Base-by-base conservation (phyloP, 2,113 vertebrate species). In the Isichthys henryi region DNA sequence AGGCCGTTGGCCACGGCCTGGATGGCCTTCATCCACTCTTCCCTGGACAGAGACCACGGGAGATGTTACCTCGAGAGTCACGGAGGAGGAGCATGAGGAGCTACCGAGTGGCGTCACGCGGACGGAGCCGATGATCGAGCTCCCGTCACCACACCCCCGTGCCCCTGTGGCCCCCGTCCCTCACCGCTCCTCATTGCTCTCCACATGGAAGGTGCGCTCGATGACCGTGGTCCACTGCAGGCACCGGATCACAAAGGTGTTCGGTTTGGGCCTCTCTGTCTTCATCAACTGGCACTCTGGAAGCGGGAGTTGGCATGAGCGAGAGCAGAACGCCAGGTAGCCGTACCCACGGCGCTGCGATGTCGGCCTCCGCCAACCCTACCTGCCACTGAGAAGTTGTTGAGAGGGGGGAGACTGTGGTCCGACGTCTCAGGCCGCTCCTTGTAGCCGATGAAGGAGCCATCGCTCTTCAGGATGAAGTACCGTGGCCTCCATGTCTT, bases 181-280 rank as follows among this genome's bases (percentile, higher is more conserved):
- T 89, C 74, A 96, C 97, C 97, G 95, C 90, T 98, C 97, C 0
- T 97, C 97, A 0, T 96, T 96, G 43, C 93, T 96, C 85, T 98
- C 97, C n/a, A 98, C 97, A 0, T 98, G 97, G 93, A 98, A 98
- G 2, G 97, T 98, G 74, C 97, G 94, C 90, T 98, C 97, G 0
- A 98, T 98, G 90, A 98, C 96, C 0, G 97, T 97, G 0, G 97
- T 98, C 97, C 97, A 98, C 92, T 98, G 97, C 27, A 98, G 90
- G 92, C 97, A 98, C 15, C 97, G 96, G 90, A 98, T 98, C 89
- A 98, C 96, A 5, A 98, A 98, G 0, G 97, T 97, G 94, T 98
- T 98, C 80, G 97, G 96, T 2, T 96, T 93, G 0, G 97, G 97
- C 62, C 97, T 93, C 94, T 98, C 97, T 0, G 97, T 97, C 93